phyloP scores from a whole-genome alignment of 2,113 vertebrate genomes.

The Pipa parva region DNA sequence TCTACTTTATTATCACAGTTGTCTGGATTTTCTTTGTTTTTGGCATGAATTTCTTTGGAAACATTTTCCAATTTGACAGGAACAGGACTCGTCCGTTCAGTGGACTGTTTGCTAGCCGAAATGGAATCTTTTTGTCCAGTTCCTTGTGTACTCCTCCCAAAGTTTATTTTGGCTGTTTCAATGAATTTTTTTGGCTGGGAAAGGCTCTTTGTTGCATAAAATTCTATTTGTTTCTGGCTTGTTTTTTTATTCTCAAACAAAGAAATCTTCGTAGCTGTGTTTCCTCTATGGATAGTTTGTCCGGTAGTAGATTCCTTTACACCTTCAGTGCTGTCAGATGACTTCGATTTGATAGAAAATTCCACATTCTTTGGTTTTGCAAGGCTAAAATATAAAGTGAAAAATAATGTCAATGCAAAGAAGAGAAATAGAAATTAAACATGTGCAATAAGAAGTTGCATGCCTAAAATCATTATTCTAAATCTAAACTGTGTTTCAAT shows the following conservation, averaged over 20 bases:
- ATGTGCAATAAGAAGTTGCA: no score
- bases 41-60: slow-evolving; percentile 48
- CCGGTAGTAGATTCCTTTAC: slow-evolving; percentile 57
- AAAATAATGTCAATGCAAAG: no score
- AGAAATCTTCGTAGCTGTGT: slow-evolving; percentile 74
- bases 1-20: background rate
- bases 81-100: slow-evolving; percentile 51
- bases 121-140: slow-evolving; percentile 55
- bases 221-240: slow-evolving; percentile 58
- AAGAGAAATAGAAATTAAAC: no score
- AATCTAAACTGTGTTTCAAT: no score
- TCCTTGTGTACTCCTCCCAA: slow-evolving; percentile 64
- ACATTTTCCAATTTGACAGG: slow-evolving; percentile 48
- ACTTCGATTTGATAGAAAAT: slow-evolving; percentile 64
- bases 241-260: slow-evolving; percentile 71
- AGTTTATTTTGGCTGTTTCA: slow-evolving; percentile 69
- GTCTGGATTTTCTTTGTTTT: slow-evolving; percentile 36
- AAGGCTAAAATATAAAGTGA: slow-evolving; percentile 58
- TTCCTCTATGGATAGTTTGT: slow-evolving; percentile 66
- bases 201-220: slow-evolving; percentile 52
- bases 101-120: slow-evolving; percentile 43
- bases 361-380: slow-evolving; percentile 70
- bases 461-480: no score
- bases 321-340: slow-evolving; percentile 54
- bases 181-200: slow-evolving; percentile 62